These are phyloP conservation scores for Myiotriccus ornatus DNA, from an alignment of 2,797 vertebrate genomes.

Conservation along the genomic window DNA sequence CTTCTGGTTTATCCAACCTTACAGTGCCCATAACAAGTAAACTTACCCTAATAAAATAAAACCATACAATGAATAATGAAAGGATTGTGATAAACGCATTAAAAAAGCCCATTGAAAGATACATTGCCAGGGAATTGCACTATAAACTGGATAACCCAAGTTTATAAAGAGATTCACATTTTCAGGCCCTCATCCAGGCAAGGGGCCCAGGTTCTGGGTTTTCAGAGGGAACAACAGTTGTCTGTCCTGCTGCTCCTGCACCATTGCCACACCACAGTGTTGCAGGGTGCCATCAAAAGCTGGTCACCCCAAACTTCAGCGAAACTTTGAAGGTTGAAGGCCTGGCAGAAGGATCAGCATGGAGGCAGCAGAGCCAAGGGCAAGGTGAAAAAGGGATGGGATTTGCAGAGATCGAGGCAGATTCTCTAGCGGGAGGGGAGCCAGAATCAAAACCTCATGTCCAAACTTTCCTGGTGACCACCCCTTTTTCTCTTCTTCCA, in stretches of 20 bases:
- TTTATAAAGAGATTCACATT: constrained; percentile 53
- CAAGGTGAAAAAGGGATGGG: constrained; percentile 5
- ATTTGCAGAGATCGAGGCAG: not conserved
- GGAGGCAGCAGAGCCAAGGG: not conserved
- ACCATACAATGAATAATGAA: not conserved
- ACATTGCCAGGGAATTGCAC: not conserved
- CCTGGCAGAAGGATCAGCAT: not conserved
- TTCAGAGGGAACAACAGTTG: not conserved
- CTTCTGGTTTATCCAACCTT: not conserved
- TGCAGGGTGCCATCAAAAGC: not conserved
- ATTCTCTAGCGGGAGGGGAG: not conserved
- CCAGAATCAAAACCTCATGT: constrained; percentile 29
- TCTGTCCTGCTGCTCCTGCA: not conserved
- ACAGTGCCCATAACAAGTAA: not conserved
- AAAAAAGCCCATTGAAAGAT: not conserved
- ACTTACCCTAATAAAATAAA: constrained; percentile 17
- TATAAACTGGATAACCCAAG: constrained; percentile 29
- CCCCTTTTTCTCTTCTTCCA: constrained; percentile 52
- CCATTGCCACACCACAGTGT: rapidly evolving
- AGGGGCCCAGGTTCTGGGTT: constrained; percentile 40
- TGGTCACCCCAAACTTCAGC: not conserved
- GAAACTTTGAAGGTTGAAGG: not conserved
- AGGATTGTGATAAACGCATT: constrained; percentile 9
- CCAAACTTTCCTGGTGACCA: constrained; percentile 33
- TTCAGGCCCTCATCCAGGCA: constrained; percentile 47